Evolutionary conservation across 2,113 vertebrate genomes (phyloP), one percentile per base, ranked within the genome.

Genomic region (Calyptommatus sinebrachiatus): DNA sequence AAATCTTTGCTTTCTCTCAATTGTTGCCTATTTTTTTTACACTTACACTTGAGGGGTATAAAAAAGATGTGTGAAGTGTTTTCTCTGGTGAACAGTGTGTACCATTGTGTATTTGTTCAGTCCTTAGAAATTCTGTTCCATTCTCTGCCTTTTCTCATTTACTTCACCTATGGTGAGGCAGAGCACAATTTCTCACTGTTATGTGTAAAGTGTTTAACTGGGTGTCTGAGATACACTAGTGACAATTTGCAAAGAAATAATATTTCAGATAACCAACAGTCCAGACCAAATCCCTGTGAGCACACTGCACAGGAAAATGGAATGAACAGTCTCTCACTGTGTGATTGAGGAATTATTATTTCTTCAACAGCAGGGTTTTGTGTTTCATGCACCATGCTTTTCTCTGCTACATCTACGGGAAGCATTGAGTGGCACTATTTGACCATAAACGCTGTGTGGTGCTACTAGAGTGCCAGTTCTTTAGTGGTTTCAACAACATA

Each of bases 261-360:
- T 5, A 48, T 71, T 41, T 35, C 41, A 76, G 2, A 63, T 7
- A 73, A 41, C n/a, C 79, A 20, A 71, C 7, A 45, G 29, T 78
- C 46, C n/a, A 73, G 76, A 28, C 29, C 57, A 69, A 63, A 88
- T 71, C 28, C 20, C 57, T 66, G 18, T 10, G 10, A 87, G 16
- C 8, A 3, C n/a, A 87, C 69, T 83, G 63, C 62, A 81, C 71
- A 6, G 20, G 22, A 67, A 76, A 22, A 28, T 76, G 79, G 63
- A 63, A 61, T 83, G 85, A 65, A 77, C 26, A 72, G 66, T 78
- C 26, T 80, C 71, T 62, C 81, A 84, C 9, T 53, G 22, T 31
- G 14, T 1, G 46, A 12, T 80, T 67, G 65, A 57, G 82, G 46
- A 84, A 48, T 60, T 79, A 60, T 2, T 84, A 80, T 50, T 35